These are phyloP conservation scores for Copidosoma floridanum DNA, from an alignment of 1,140 invertebrate genomes.

Conservation along the genomic window DNA sequence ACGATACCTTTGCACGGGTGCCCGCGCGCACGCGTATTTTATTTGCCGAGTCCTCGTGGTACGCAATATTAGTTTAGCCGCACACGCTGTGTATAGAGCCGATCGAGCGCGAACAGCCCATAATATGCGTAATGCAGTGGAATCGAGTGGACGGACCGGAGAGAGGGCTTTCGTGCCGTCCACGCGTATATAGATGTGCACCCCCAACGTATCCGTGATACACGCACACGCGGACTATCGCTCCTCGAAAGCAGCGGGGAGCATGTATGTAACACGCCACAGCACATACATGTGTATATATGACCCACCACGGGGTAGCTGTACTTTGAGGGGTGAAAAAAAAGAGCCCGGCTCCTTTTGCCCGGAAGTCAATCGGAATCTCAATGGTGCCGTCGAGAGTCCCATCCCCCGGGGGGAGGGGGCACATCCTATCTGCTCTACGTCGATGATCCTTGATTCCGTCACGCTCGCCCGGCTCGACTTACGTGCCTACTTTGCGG, in stretches of 20 bases:
- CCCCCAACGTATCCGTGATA: background rate
- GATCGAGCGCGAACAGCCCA: constrained; percentile 27
- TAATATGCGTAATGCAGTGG: constrained; percentile 44
- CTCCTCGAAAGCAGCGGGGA: background rate
- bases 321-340: too few relatives aligned
- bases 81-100: background rate
- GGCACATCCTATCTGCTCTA: too few relatives aligned
- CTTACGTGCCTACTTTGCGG: background rate
- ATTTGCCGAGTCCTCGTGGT: too few relatives aligned
- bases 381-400: constrained; percentile 30
- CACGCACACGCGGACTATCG: background rate
- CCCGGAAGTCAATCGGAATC: constrained; percentile 39
- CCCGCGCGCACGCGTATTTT: background rate
- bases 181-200: background rate
- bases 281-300: too few relatives aligned
- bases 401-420: background rate
- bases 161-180: background rate
- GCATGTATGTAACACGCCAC: background rate
- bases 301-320: too few relatives aligned
- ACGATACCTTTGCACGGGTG: too few relatives aligned
- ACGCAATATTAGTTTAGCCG: background rate
- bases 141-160: constrained; percentile 36
- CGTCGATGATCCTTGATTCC: constrained; percentile 18
- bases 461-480: constrained; percentile 8
- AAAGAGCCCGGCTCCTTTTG: too few relatives aligned